Conservation (phyloP, 2,113 vertebrate species). For the Etia nguti region DNA sequence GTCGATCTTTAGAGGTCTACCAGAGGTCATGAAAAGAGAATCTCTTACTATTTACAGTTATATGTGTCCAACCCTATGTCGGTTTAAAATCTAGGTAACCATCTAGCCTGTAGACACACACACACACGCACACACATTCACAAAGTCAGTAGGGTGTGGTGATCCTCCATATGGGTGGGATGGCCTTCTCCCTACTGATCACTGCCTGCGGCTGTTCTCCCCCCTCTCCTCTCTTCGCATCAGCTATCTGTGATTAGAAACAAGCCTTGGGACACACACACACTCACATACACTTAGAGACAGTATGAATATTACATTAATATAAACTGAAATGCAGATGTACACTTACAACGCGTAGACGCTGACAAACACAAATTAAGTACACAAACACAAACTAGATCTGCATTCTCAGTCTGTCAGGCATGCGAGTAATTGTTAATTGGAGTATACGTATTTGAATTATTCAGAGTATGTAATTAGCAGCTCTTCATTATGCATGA, state of each 20-base stretch:
- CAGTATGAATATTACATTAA: not conserved
- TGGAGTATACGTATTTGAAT: slow-evolving; percentile 49
- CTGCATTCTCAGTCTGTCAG: not conserved
- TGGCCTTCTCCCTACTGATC: slow-evolving; percentile 48
- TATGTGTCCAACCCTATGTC: not conserved
- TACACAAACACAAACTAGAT: not conserved
- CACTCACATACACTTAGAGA: not conserved
- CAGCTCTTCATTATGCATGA: slow-evolving; percentile 39
- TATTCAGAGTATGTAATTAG: slow-evolving; percentile 56
- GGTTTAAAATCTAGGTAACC: not conserved
- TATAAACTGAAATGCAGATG: not conserved
- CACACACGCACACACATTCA: not conserved
- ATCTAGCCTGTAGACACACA: not conserved
- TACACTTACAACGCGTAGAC: not conserved
- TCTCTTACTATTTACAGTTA: not conserved
- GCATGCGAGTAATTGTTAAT: slow-evolving; percentile 34
- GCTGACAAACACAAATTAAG: not conserved
- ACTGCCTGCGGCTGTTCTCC: slow-evolving; percentile 39
- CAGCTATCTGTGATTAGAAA: slow-evolving; percentile 65
- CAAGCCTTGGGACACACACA: slow-evolving; percentile 19
- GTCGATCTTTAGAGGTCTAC: not conserved
- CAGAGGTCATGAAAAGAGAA: not conserved
- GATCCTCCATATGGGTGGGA: slow-evolving; percentile 64
- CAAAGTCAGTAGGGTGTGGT: slow-evolving; percentile 27
- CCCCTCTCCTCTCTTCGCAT: slow-evolving; percentile 33